A percentile compares a stretch with the other conserved stretches of the same genome.
These are phyloP conservation scores for Alosa sapidissima DNA, from an alignment of 2,797 vertebrate species.

Conservation along the genomic window DNA sequence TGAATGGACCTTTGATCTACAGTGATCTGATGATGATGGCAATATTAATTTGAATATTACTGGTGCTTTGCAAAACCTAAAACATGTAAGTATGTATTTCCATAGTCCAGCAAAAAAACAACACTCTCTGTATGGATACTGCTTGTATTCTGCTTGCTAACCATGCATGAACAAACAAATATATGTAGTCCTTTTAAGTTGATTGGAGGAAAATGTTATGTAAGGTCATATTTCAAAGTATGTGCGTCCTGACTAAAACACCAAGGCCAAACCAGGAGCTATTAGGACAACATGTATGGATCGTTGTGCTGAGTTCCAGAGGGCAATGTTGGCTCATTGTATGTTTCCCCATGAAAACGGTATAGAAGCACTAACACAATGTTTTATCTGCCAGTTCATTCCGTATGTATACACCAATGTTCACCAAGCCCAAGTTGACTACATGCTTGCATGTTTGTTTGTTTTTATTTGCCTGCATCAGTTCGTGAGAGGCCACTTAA, in stretches of 20 bases:
- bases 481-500: neutral
- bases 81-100: constrained; percentile 26
- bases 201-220: constrained; percentile 26
- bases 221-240: constrained; percentile 37
- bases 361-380: neutral
- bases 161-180: constrained; percentile 65
- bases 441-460: neutral
- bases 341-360: neutral
- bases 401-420: neutral
- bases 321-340: neutral
- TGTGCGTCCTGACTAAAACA: neutral
- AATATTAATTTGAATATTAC: constrained; percentile 44
- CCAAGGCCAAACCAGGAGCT: neutral
- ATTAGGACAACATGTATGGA: neutral
- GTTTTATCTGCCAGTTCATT: neutral
- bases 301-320: neutral
- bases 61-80: constrained; percentile 69
- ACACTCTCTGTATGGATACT: constrained; percentile 28
- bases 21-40: constrained; percentile 55
- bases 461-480: neutral
- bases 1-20: constrained; percentile 48
- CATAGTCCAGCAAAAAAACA: constrained; percentile 5
- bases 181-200: constrained; percentile 38
- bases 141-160: constrained; percentile 64
- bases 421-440: neutral